Percentiles rank a stretch among this genome's conserved stretches.
Evolutionary conservation across 2,113 vertebrate genomes (phyloP).

Genomic region (Ursus arctos): DNA sequence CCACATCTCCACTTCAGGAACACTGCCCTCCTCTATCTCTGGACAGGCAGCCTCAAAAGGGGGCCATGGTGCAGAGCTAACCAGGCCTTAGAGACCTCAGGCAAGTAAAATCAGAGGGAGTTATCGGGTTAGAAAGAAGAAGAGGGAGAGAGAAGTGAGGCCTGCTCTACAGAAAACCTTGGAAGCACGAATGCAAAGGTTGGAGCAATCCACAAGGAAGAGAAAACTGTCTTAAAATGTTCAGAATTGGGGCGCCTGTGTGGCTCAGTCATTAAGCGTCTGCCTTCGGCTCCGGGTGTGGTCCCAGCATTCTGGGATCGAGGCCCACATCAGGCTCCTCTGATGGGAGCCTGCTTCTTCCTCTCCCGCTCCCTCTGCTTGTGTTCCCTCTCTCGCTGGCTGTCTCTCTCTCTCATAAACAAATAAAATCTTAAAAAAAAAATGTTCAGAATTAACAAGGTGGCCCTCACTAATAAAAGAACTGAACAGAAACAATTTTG

Average conservation of each 20-base stretch:
- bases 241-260: background rate
- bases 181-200: background rate
- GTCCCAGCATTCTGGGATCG: no score
- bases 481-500: background rate
- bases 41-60: background rate
- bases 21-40: background rate
- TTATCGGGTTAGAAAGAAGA: background rate
- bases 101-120: background rate
- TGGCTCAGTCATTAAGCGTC: no score
- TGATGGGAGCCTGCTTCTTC: no score
- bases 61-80: background rate
- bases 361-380: no score
- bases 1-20: background rate
- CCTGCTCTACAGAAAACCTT: background rate
- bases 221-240: background rate
- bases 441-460: background rate
- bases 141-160: background rate
- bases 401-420: no score
- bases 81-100: background rate
- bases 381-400: no score
- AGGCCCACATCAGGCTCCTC: no score
- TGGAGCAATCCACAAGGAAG: background rate
- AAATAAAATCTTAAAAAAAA: background rate
- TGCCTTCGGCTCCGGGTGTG: no score
- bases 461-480: background rate